A percentile compares a stretch with the other conserved stretches of the same genome.
These are phyloP conservation scores for Musca domestica DNA, from an alignment of 1,140 invertebrate genomes.

Conservation along the genomic window DNA sequence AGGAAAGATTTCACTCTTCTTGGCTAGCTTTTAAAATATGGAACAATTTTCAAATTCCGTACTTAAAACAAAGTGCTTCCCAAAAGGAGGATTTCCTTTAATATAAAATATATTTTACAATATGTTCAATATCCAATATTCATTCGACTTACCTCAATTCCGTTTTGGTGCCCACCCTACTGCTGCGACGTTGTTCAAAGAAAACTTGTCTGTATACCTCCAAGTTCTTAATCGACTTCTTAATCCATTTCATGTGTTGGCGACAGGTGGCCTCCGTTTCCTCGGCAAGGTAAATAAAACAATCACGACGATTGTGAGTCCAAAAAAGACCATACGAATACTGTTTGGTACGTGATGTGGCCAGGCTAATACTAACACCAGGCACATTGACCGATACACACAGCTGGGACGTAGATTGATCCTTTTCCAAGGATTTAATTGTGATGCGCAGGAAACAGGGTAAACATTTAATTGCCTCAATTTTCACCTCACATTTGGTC, in stretches of 20 bases:
- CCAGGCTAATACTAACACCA: constrained; percentile 42
- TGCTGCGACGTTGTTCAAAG: constrained; percentile 41
- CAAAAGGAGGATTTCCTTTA: too few species aligned
- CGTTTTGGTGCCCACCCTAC: constrained; percentile 11
- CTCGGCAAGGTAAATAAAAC: constrained; percentile 49
- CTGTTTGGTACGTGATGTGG: constrained; percentile 48
- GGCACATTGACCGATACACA: constrained; percentile 49
- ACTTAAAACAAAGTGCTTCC: too few species aligned
- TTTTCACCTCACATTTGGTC: constrained; percentile 50
- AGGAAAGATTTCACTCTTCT: too few species aligned
- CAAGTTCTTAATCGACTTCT: constrained; percentile 52
- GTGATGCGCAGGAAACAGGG: constrained; percentile 48
- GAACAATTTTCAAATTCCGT: too few species aligned
- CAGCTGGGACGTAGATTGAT: constrained; percentile 18
- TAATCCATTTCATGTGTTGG: constrained; percentile 52
- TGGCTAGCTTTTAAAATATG: too few species aligned
- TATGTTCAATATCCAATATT: too few species aligned
- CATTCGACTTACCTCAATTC: constrained; percentile 6
- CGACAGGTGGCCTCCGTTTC: constrained; percentile 44
- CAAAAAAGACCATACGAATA: constrained; percentile 49
- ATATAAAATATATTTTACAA: too few species aligned
- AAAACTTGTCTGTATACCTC: constrained; percentile 48
- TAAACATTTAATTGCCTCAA: constrained; percentile 52
- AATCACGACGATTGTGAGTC: constrained; percentile 51
- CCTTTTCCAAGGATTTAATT: constrained; percentile 31